These are phyloP conservation scores for Octodonta nipae DNA, from an alignment of 2,888 invertebrate species.

Conservation along the genomic window DNA sequence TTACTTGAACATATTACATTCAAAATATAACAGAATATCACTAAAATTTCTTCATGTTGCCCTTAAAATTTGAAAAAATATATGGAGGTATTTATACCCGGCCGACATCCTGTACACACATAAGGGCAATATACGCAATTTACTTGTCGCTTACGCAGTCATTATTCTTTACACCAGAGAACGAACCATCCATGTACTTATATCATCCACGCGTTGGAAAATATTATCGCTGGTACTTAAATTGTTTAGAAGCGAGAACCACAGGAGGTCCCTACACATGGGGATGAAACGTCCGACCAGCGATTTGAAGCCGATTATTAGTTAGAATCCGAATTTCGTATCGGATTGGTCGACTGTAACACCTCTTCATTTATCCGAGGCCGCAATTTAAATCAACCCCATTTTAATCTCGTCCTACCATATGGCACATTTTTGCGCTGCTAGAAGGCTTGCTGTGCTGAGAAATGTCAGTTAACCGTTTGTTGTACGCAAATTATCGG, in stretches of 20 bases:
- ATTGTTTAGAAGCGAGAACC: slow-evolving; percentile 7
- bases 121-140: no score
- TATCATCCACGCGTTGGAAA: no score
- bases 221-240: slow-evolving; percentile 14
- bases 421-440: slow-evolving; percentile 14
- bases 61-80: no score
- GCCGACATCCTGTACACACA: no score
- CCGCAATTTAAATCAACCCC: slow-evolving; percentile 28
- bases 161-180: no score
- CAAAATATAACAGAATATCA: no score
- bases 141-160: no score
- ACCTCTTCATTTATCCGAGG: slow-evolving; percentile 32
- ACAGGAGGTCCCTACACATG: slow-evolving; percentile 4
- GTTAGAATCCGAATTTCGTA: slow-evolving; percentile 5
- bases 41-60: no score
- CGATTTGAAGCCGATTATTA: slow-evolving; percentile 4
- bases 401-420: slow-evolving; percentile 16
- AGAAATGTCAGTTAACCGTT: slow-evolving; percentile 7
- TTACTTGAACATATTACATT: no score
- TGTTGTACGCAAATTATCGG: slow-evolving; percentile 9
- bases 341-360: slow-evolving; percentile 21
- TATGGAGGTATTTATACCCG: no score
- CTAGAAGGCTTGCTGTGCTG: neutral
- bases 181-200: no score
- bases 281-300: slow-evolving; percentile 5